These are phyloP conservation scores for Epinephelus lanceolatus DNA, from an alignment of 2,113 vertebrate species.

Conservation along the genomic window DNA sequence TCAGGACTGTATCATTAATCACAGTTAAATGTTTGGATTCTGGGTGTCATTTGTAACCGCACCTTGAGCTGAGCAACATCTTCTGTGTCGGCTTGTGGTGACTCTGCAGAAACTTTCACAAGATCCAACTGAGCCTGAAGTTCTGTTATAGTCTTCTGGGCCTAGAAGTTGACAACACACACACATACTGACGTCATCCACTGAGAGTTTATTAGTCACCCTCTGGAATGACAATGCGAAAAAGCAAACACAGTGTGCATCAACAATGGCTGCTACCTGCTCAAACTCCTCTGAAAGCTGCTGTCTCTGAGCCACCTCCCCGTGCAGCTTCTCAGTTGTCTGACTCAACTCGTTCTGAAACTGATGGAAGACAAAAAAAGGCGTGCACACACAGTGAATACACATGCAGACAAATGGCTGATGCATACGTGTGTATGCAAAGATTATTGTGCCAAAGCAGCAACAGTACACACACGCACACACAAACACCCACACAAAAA, in stretches of 20 bases:
- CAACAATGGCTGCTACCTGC: conserved; percentile 79
- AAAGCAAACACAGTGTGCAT: not conserved
- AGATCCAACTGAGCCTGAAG: conserved; percentile 91
- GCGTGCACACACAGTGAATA: conserved; percentile 11
- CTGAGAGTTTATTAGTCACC: not conserved
- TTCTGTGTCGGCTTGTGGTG: conserved; percentile 78
- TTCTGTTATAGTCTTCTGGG: conserved; percentile 82
- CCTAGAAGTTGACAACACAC: conserved; percentile 74
- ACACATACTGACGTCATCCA: conserved; percentile 7
- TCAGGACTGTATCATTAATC: not conserved
- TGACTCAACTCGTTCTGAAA: conserved; percentile 85
- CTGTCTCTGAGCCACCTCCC: conserved; percentile 83
- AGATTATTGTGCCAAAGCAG: conserved; percentile 26
- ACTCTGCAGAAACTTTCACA: conserved; percentile 80
- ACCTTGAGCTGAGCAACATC: conserved; percentile 90
- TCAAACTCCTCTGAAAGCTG: conserved; percentile 87
- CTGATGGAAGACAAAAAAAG: conserved; percentile 71
- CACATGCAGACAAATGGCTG: not conserved
- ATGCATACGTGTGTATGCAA: conserved; percentile 12
- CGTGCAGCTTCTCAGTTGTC: conserved; percentile 80
- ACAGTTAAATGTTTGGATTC: not conserved
- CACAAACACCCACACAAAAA: conserved; percentile 2
- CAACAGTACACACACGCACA: conserved; percentile 4
- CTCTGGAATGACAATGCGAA: not conserved
- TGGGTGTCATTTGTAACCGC: not conserved